These are phyloP conservation scores for Limnothrissa miodon DNA, from an alignment of 2,113 vertebrate genomes.

Conservation along the genomic window DNA sequence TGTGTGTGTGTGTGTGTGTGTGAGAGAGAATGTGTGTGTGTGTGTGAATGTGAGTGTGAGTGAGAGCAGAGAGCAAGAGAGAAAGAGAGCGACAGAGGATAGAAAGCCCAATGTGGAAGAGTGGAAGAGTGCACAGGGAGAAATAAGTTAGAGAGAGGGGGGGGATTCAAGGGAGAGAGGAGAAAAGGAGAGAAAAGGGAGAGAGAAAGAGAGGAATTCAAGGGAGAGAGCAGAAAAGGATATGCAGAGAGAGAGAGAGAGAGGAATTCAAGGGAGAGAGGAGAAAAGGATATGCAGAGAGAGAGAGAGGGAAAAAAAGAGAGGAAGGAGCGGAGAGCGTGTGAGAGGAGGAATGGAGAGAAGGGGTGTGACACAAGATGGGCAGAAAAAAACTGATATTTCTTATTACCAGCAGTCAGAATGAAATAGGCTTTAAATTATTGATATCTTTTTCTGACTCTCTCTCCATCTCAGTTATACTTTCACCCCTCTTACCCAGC, in stretches of 20 bases:
- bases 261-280: not conserved
- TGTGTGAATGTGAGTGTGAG: not conserved
- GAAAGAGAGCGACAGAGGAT: not conserved
- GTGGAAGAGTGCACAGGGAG: not conserved
- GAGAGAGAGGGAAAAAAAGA: not conserved
- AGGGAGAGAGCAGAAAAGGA: too few relatives aligned
- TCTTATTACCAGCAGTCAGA: conserved; percentile 1
- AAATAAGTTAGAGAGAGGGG: not conserved
- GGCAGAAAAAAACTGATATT: not conserved
- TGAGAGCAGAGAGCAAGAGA: not conserved
- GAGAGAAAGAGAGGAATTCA: not conserved
- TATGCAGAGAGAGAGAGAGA: not conserved
- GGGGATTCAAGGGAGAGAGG: not conserved
- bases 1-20: conserved; percentile 8
- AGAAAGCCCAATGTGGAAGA: not conserved
- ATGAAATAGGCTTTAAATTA: conserved; percentile 6
- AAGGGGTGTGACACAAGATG: not conserved
- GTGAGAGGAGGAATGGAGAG: not conserved
- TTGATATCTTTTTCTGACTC: not conserved
- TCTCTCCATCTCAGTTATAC: not conserved
- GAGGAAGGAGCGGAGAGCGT: too few relatives aligned
- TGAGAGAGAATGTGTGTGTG: not conserved
- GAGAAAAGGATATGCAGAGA: not conserved
- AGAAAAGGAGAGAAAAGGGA: not conserved
- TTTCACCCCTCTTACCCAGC: not conserved